Evolutionary conservation across 1,140 invertebrate genomes (phyloP), one percentile per base, ranked within the genome.

Genomic region (Thaumatotibia leucotreta): DNA sequence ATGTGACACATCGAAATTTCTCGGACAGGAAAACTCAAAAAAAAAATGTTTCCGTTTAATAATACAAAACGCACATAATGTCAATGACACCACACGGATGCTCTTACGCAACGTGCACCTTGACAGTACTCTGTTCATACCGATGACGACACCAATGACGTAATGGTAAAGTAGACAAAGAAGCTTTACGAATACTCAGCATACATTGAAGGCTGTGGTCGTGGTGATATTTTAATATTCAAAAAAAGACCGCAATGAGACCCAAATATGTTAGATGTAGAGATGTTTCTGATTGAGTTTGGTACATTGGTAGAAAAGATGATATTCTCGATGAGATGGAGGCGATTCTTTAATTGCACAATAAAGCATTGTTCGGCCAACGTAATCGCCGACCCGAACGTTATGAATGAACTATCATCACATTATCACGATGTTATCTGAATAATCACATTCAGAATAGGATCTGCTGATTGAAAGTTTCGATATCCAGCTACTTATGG

Each of bases 41-140:
- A 5, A 45, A 20, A 45, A 45, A 14, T 45, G 8, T 45, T 39
- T 6, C 39, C 20, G 5, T 20, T 14, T 5, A n/a, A 45, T 45
- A 45, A n/a, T 45, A 76, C 8, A 58, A 79, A 74, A 82, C 75
- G 79, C 74, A 77, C 79, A 79, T 83, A 80, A 86, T 84, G 87
- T 90, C 87, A 89, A 83, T 90, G 88, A 90, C 86, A 84, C 77
- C 73, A 72, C 75, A 77, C 82, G 81, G 79, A 86, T 85, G 77
- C 79, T 69, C 74, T 89, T 87, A 80, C 84, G 80, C 75, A 90
- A 90, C 67, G 61, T 72, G 72, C 82, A 89, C 86, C 86, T 90
- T 88, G 86, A 88, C 84, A 86, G 79, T 81, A 77, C 75, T 62
- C 54, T 31, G 72, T 71, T 74, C 77, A 75, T 74, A 77, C 69